Evolutionary conservation across 2,797 vertebrate species (phyloP), one percentile per base, ranked within the genome.

Genomic region (Aotus griseimembra): DNA sequence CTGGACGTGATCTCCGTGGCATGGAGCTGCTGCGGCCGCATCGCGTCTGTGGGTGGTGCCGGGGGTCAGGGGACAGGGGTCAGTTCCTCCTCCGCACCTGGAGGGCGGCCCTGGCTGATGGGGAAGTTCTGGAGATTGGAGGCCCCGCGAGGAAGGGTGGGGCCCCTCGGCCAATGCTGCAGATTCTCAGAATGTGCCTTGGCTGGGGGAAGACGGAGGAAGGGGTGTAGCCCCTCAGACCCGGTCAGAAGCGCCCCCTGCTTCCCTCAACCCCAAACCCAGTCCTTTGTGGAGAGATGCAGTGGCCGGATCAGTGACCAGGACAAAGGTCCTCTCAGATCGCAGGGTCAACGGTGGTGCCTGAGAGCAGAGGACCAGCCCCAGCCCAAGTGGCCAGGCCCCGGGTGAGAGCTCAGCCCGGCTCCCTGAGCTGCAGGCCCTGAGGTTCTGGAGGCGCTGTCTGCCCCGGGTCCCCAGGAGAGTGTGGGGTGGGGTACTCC

Each of bases 1-100:
- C 96, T 98, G 1, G 99, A 98, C 22, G 99, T 99, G 97, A 99
- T 39, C 0, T 99, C 99, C 0, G 98, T 98, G 14, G 99, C 99
- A 0, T 98, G 98, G 61, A 99, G 99, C 88, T 99, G 98, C 87
- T 99, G 99, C 0, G 99, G 99, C 73, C 98, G 98, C 98, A 99
- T 99, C 0, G 99, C 99, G 46, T 99, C 99, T 99, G 98, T 44
- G 44, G 70, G 46, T 44, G 39, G 46, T 55, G 61, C 13, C 88
- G 64, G 55, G 61, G 81, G 57, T 81, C 76, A 91, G 88, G 52
- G 28, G 8, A 61, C 13, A 22, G 3, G 36, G 28, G 50, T 48
- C 36, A 22, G n/a, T 19, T 84, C 50, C 52, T 81, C 4, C 0
- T 36, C n/a, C 0, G 19, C 33, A 36, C n/a, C 67, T 22, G n/a